Evolutionary conservation across 2,888 invertebrate species (phyloP).

Genomic region (Actias luna): DNA sequence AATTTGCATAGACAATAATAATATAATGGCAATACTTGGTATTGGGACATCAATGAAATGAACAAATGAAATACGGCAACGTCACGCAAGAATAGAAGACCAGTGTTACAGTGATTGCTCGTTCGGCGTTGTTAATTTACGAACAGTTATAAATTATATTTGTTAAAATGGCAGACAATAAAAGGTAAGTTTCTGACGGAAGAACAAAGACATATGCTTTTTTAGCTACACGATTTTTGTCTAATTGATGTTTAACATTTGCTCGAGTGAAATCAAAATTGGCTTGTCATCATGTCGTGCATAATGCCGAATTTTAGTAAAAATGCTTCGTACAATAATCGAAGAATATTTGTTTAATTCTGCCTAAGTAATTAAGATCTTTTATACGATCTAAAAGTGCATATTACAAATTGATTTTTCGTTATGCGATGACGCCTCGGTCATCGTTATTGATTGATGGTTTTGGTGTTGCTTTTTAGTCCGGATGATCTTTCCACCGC

Average conservation of each 20-base stretch:
- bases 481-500: slow-evolving; percentile 98
- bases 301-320: neutral
- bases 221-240: slow-evolving; percentile 1
- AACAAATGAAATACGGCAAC: slow-evolving; percentile 83
- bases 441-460: slow-evolving; percentile 19
- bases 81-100: slow-evolving; percentile 64
- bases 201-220: neutral
- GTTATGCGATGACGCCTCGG: neutral
- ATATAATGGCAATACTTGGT: slow-evolving; percentile 49
- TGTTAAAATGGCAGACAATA: slow-evolving; percentile 80
- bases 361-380: neutral
- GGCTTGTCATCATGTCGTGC: slow-evolving; percentile 81
- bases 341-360: neutral
- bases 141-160: slow-evolving; percentile 59
- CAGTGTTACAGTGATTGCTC: slow-evolving; percentile 59
- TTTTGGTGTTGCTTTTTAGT: slow-evolving; percentile 62
- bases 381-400: neutral
- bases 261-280: slow-evolving; percentile 63
- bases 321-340: neutral
- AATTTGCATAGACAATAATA: slow-evolving; percentile 22
- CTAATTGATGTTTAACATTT: slow-evolving; percentile 32
- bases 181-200: slow-evolving; percentile 63
- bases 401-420: slow-evolving; percentile 3
- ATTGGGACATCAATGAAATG: slow-evolving; percentile 40
- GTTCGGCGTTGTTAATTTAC: slow-evolving; percentile 64